Evolutionary conservation across 1,140 invertebrate genomes (phyloP).

Genomic region (Bombus consobrinus): DNA sequence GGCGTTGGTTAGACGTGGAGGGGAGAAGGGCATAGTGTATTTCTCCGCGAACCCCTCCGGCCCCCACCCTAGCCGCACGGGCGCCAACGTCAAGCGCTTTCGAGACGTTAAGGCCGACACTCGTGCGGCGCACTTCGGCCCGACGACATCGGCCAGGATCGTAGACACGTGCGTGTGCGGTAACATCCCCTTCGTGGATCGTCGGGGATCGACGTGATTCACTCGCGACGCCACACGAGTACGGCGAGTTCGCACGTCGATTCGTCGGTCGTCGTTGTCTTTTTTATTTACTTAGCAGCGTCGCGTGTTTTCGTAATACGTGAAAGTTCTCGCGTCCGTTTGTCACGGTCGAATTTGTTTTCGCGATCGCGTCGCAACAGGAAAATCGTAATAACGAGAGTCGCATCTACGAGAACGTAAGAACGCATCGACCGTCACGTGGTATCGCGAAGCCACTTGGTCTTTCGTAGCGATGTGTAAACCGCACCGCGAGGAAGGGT

Average conservation of each 20-base stretch:
- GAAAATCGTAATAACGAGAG: neutral
- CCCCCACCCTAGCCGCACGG: slow-evolving; percentile 68
- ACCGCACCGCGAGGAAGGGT: slow-evolving; percentile 40
- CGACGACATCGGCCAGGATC: slow-evolving; percentile 71
- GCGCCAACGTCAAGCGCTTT: slow-evolving; percentile 77
- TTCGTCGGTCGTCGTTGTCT: neutral
- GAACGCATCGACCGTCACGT: slow-evolving; percentile 31
- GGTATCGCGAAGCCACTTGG: slow-evolving; percentile 52
- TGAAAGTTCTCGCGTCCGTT: neutral
- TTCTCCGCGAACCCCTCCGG: slow-evolving; percentile 69
- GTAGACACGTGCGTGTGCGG: slow-evolving; percentile 46
- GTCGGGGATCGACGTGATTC: neutral
- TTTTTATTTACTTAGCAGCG: neutral
- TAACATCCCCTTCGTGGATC: neutral
- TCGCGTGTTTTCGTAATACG: neutral
- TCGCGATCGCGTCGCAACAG: neutral
- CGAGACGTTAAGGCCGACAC: slow-evolving; percentile 78
- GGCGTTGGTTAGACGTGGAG: slow-evolving; percentile 21
- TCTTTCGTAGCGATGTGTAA: slow-evolving; percentile 47
- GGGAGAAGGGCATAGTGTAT: slow-evolving; percentile 52
- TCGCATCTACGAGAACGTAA: neutral
- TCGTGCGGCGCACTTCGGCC: slow-evolving; percentile 77
- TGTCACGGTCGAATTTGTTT: neutral
- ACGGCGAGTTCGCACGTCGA: neutral
- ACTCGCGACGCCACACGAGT: neutral